phyloP scores from a whole-genome alignment of 2,888 invertebrate genomes.

The Pristionchus entomophagus region DNA sequence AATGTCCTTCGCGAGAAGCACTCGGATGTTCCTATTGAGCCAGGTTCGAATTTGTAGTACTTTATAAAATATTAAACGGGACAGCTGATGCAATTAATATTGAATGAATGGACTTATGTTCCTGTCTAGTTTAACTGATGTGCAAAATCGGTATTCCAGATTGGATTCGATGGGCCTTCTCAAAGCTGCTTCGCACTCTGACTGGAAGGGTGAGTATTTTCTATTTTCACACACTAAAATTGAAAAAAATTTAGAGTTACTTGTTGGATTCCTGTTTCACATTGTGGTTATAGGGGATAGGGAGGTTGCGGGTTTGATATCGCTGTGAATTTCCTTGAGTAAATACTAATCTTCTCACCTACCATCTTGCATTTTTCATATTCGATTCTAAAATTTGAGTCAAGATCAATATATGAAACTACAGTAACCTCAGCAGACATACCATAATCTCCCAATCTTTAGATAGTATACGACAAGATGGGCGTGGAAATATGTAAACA shows the following conservation, averaged over 20 bases:
- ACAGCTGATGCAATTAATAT: background rate
- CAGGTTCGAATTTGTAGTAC: background rate
- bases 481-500: background rate
- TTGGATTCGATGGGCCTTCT: slow-evolving; percentile 21
- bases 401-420: background rate
- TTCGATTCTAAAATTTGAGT: no score
- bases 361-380: no score
- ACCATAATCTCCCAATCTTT: no score
- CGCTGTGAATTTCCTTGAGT: no score
- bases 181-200: background rate
- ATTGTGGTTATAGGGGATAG: no score
- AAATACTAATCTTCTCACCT: no score
- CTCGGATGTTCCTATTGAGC: background rate
- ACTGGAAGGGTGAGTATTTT: background rate
- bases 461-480: slow-evolving; percentile 33
- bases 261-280: no score
- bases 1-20: background rate
- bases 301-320: no score
- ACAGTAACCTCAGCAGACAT: no score
- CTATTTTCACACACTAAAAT: background rate
- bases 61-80: background rate
- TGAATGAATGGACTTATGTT: background rate
- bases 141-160: background rate
- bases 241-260: background rate
- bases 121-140: background rate